Conservation (phyloP, 92 coral and sea anemone species). For the Paramuricea clavata region DNA sequence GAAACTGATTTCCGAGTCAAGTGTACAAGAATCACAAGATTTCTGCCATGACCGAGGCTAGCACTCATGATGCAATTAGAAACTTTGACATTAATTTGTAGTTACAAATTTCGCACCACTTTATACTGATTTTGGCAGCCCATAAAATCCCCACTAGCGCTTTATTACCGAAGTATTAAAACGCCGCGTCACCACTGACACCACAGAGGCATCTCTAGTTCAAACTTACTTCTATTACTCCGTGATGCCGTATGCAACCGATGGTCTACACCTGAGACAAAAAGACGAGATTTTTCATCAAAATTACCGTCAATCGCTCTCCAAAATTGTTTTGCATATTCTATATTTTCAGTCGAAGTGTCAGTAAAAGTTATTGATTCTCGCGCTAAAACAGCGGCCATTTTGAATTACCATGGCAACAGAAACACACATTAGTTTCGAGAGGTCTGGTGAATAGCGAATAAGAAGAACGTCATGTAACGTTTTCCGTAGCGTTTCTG, state of each 20-base stretch:
- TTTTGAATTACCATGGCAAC: conserved; percentile 60
- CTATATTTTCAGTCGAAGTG: conserved; percentile 87
- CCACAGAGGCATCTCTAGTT: not conserved
- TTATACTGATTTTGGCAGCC: no score
- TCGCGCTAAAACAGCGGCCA: conserved; percentile 75
- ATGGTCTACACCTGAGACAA: conserved; percentile 85
- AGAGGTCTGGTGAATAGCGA: not conserved
- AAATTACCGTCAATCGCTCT: conserved; percentile 72
- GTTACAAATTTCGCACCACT: no score
- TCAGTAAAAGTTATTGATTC: conserved; percentile 77
- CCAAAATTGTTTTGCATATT: conserved; percentile 91
- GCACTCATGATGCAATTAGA: no score
- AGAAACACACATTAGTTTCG: not conserved
- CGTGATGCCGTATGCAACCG: conserved; percentile 84
- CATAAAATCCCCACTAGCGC: no score
- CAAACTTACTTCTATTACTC: conserved; percentile 65
- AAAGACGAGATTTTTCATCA: conserved; percentile 75
- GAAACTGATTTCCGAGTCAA: no score
- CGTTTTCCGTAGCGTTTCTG: no score
- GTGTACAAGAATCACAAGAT: no score
- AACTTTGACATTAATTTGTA: no score
- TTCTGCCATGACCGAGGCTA: no score
- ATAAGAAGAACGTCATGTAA: not conserved
- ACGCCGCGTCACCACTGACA: not conserved
- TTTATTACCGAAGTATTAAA: no score